Evolutionary conservation across 2,113 vertebrate species (phyloP).

Genomic region (Riparia riparia): DNA sequence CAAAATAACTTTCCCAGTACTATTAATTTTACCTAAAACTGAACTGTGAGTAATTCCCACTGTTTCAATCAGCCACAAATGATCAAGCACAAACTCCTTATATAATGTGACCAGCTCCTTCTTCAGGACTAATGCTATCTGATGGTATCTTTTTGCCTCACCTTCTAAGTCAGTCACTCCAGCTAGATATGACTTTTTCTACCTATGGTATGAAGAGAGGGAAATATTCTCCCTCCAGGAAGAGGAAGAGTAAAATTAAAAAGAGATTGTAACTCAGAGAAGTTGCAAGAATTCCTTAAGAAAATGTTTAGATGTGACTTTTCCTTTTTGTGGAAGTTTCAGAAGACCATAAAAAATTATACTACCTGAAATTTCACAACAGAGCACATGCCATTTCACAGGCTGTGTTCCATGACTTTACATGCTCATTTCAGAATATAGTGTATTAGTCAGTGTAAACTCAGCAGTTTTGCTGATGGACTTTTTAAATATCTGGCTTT

Average conservation of each 20-base stretch:
- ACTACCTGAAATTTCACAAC: neutral
- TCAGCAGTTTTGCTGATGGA: neutral
- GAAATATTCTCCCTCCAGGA: neutral
- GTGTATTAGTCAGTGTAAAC: neutral
- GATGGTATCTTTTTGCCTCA: neutral
- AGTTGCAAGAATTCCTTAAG: neutral
- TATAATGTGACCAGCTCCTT: neutral
- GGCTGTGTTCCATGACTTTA: neutral
- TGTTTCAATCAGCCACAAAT: neutral
- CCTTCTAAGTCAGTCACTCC: neutral
- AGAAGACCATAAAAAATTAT: neutral
- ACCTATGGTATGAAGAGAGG: neutral
- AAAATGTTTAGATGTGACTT: neutral
- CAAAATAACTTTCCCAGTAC: neutral
- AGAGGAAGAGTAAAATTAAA: neutral
- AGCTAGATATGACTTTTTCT: neutral
- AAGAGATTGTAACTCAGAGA: neutral
- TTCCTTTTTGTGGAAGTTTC: neutral
- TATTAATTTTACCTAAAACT: neutral
- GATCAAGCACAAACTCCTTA: accelerated
- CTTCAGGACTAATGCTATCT: neutral
- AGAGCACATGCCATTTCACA: neutral
- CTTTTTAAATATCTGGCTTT: neutral
- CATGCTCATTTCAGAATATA: neutral
- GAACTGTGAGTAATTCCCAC: neutral